Conservation (phyloP, 2,113 vertebrate species). For the Halichoerus grypus region DNA sequence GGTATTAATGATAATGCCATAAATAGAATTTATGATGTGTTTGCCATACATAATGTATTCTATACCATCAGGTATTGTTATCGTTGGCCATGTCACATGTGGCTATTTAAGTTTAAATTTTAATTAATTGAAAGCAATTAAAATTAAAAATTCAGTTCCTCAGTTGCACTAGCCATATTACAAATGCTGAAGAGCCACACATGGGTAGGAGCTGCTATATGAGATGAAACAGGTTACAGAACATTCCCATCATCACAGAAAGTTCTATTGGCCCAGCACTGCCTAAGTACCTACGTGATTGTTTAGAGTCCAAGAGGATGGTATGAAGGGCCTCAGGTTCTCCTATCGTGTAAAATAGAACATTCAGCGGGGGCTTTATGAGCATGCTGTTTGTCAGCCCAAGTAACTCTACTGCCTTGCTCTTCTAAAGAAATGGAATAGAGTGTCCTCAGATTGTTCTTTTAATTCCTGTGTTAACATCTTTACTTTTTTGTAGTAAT, state of each 20-base stretch:
- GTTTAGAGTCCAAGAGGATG: not conserved
- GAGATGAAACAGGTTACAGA: not conserved
- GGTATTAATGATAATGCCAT: not conserved
- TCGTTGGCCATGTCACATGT: not conserved
- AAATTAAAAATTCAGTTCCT: slow-evolving; percentile 5
- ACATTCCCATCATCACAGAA: not conserved
- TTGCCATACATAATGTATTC: not conserved
- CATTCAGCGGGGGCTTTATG: not conserved
- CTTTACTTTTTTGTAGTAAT: not conserved
- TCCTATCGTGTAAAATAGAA: not conserved
- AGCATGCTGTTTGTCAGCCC: not conserved
- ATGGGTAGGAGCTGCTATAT: not conserved
- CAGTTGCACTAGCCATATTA: not conserved
- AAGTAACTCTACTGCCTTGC: not conserved
- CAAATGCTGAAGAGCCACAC: not conserved
- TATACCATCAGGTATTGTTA: not conserved
- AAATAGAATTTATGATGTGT: not conserved
- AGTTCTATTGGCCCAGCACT: not conserved
- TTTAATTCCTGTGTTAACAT: slow-evolving; percentile 16
- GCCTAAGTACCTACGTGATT: not conserved
- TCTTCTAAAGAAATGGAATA: not conserved
- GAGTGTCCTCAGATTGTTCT: not conserved
- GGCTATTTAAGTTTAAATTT: slow-evolving; percentile 33
- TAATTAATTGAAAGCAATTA: slow-evolving; percentile 39
- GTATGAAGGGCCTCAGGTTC: not conserved